A percentile compares a stretch with the other conserved stretches of the same genome.
phyloP scores from a whole-genome alignment of 2,113 vertebrate genomes.

The Cephalopholis sonnerati region DNA sequence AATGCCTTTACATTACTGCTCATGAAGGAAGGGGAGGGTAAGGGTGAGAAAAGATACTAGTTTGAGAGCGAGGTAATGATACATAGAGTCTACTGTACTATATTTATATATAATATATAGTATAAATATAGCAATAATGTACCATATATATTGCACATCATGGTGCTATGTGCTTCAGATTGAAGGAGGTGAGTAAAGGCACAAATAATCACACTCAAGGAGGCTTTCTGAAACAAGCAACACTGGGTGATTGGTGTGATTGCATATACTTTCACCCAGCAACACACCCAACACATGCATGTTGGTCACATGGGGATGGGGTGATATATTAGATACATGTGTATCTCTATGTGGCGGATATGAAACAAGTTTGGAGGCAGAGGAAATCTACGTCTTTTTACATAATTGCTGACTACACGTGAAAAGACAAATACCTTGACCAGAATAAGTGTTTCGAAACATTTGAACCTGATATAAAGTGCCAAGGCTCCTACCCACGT shows the following conservation, averaged over 20 bases:
- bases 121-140: too few relatives aligned
- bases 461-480: neutral
- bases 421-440: neutral
- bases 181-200: neutral
- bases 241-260: neutral
- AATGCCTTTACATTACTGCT: slow-evolving; percentile 23
- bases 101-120: too few relatives aligned
- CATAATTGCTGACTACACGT: neutral
- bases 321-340: neutral
- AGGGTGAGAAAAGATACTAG: neutral
- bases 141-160: neutral
- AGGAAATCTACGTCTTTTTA: neutral
- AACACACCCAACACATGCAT: neutral
- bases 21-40: neutral
- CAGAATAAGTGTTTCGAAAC: neutral
- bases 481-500: neutral
- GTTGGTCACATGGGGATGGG: neutral
- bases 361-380: neutral
- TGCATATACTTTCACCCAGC: neutral
- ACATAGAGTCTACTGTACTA: neutral
- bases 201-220: neutral
- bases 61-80: slow-evolving; percentile 31
- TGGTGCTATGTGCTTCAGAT: neutral
- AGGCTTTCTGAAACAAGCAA: neutral
- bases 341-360: neutral